Conservation (phyloP, 2,888 invertebrate genomes). For the Ormyrus nitidulus region DNA sequence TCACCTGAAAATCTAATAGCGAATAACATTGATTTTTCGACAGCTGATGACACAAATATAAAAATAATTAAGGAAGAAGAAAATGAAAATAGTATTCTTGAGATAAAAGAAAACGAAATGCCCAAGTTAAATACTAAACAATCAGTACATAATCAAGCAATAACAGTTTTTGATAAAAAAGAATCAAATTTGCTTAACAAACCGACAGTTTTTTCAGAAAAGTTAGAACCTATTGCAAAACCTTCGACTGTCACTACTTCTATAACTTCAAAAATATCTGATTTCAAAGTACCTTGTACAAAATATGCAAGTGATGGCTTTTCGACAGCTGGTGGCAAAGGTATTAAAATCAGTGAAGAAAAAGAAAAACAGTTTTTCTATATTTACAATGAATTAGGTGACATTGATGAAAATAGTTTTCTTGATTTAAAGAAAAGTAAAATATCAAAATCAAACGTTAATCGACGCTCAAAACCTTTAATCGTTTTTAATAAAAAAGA, state of each 20-base stretch:
- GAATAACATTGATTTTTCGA: conserved; percentile 63
- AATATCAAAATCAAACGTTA: background rate
- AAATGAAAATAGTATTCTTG: background rate
- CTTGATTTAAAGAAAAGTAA: conserved; percentile 24
- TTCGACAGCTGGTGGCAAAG: conserved; percentile 69
- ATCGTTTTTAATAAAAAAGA: background rate
- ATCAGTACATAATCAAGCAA: no score
- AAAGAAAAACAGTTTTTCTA: conserved; percentile 41
- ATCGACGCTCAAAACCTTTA: conserved; percentile 1
- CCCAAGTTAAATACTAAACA: no score
- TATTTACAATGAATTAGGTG: conserved; percentile 33
- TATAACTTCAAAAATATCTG: background rate
- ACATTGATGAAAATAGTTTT: conserved; percentile 16
- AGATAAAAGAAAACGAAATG: background rate
- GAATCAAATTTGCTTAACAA: no score
- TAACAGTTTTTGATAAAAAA: no score
- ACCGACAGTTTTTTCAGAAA: background rate
- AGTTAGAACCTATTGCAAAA: background rate
- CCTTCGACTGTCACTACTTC: background rate
- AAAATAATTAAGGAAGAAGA: background rate
- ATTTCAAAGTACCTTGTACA: background rate
- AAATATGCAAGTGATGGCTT: conserved; percentile 62
- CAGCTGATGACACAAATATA: conserved; percentile 61
- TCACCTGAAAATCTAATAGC: background rate
- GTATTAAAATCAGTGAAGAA: conserved; percentile 62